Percentiles rank a stretch among this genome's conserved stretches.
Evolutionary conservation across 1,140 invertebrate genomes (phyloP).

Genomic region (Alviniconcha marisindica): DNA sequence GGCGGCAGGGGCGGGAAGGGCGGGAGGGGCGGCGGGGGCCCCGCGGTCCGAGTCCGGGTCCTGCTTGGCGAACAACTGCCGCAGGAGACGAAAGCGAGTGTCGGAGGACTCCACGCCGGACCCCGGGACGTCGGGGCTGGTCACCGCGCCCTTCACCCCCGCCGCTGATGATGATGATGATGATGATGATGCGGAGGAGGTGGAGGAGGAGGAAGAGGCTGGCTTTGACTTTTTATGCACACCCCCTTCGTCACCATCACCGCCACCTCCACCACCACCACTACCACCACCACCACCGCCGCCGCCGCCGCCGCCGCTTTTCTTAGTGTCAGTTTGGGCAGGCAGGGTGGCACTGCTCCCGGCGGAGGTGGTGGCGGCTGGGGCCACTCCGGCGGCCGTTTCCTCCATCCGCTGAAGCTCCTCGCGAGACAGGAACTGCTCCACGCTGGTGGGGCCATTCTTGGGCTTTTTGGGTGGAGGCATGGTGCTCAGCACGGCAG

Average conservation of each 20-base stretch:
- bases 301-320: background rate
- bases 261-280: background rate
- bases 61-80: conserved; percentile 23
- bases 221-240: too few relatives aligned
- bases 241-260: background rate
- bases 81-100: conserved; percentile 11
- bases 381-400: background rate
- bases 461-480: conserved; percentile 69
- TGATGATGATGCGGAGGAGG: background rate
- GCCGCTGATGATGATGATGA: background rate
- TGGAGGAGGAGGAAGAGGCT: background rate
- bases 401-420: conserved; percentile 47
- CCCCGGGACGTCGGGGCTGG: background rate
- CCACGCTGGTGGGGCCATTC: conserved; percentile 60
- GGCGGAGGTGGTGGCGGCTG: background rate
- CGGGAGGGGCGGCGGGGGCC: background rate
- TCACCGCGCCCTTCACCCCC: background rate
- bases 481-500: conserved; percentile 43
- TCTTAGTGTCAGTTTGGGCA: background rate
- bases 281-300: background rate
- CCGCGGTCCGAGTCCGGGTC: background rate
- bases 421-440: conserved; percentile 64
- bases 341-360: background rate
- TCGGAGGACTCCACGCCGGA: too few relatives aligned
- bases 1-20: background rate